A percentile compares a stretch with the other conserved stretches of the same genome.
These are phyloP conservation scores for Chesias legatella DNA, from an alignment of 2,888 invertebrate genomes.

Conservation along the genomic window DNA sequence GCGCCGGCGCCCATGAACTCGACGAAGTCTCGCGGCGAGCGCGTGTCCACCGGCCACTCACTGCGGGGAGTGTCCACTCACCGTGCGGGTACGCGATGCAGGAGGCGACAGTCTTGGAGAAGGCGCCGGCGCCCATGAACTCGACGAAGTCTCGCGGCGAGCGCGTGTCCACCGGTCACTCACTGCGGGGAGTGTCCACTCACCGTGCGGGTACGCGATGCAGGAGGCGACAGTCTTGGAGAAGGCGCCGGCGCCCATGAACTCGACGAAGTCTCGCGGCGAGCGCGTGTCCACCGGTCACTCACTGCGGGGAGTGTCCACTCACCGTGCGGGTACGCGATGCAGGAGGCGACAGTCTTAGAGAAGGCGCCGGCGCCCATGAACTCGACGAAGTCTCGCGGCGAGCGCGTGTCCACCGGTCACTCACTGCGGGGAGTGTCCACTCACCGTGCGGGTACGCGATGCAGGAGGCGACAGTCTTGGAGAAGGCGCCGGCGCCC, in stretches of 20 bases:
- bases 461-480: slow-evolving; percentile 92
- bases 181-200: too few species aligned
- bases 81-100: too few species aligned
- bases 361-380: slow-evolving; percentile 98
- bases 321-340: slow-evolving; percentile 97
- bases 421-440: too few species aligned
- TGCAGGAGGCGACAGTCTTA: slow-evolving; percentile 93
- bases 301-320: too few species aligned
- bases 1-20: too few species aligned
- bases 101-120: too few species aligned
- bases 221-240: slow-evolving; percentile 96
- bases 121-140: too few species aligned
- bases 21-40: too few species aligned
- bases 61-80: too few species aligned
- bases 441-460: slow-evolving; percentile 96
- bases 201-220: slow-evolving; percentile 97
- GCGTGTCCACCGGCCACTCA: too few species aligned
- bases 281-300: slow-evolving; percentile 89
- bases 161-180: too few species aligned
- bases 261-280: slow-evolving; percentile 92
- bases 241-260: slow-evolving; percentile 97
- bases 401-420: slow-evolving; percentile 88
- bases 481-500: slow-evolving; percentile 97
- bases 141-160: too few species aligned
- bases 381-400: slow-evolving; percentile 93